Conservation (phyloP, 2,797 vertebrate genomes). For the Micropoecilia bifurca region DNA sequence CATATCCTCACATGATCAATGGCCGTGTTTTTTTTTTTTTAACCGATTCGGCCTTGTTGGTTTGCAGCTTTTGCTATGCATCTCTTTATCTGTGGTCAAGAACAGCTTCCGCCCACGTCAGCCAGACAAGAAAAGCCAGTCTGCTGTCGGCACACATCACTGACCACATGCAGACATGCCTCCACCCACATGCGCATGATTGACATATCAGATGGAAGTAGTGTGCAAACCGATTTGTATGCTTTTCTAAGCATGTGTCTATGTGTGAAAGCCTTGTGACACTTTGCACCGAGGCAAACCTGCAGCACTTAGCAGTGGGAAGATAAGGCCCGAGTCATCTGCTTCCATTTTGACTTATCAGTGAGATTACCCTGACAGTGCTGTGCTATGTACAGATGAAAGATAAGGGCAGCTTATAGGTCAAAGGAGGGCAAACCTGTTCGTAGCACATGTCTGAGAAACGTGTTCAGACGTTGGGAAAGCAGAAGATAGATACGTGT, state of each 20-base stretch:
- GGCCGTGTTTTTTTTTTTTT: conserved; percentile 6
- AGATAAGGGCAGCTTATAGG: conserved; percentile 26
- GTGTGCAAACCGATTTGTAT: conserved; percentile 42
- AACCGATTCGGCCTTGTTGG: conserved; percentile 13
- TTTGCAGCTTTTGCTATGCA: conserved; percentile 4
- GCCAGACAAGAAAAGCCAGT: conserved; percentile 54
- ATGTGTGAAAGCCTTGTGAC: conserved; percentile 51
- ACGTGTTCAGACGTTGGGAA: not conserved
- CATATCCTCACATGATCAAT: not conserved
- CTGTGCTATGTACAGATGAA: conserved; percentile 44
- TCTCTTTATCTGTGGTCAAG: conserved; percentile 38
- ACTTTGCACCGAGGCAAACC: conserved; percentile 57
- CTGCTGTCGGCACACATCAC: conserved; percentile 56
- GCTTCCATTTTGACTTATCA: conserved; percentile 62
- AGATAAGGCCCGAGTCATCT: conserved; percentile 63
- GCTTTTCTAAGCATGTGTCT: conserved; percentile 28
- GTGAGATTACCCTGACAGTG: conserved; percentile 41
- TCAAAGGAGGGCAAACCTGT: conserved; percentile 37
- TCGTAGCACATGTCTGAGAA: conserved; percentile 33
- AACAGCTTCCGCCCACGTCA: conserved; percentile 60
- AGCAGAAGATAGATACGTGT: not conserved
- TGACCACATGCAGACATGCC: conserved; percentile 51
- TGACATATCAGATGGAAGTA: conserved; percentile 30
- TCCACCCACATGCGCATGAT: conserved; percentile 15
- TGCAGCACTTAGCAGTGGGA: conserved; percentile 50